Evolutionary conservation across 2,888 invertebrate species (phyloP), one percentile per base, ranked within the genome.

Genomic region (Spodoptera picta): DNA sequence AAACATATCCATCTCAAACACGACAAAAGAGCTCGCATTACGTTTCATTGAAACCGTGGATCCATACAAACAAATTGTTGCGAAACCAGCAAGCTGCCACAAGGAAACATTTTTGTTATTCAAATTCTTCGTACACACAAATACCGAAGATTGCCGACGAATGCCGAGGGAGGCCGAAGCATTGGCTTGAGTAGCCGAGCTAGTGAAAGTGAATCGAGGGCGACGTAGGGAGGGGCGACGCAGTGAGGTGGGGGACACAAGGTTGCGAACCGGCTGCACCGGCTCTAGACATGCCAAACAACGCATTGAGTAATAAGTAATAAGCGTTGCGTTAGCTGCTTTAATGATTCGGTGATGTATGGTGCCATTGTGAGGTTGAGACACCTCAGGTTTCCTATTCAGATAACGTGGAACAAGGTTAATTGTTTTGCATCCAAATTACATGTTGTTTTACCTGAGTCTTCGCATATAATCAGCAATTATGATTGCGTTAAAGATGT

Each of bases 231-330:
- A 67, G 73, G 63, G 70, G 68, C 42, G n/a, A 27, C 77, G 60
- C 50, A 57, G 68, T 64, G 56, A 63, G 60, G 69, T 77, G 73
- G 81, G 84, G 85, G 82, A 79, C 77, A 85, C 93, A 93, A 93
- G 93, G 93, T 91, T 93, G 92, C 90, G 87, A 90, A 90, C 91
- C 87, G 87, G 90, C 90, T 86, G 83, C 87, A 85, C 87, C 82
- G 84, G 86, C 88, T 87, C 83, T 84, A 90, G 86, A 87, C 90
- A 87, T 87, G 90, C 91, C 86, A 89, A 91, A 91, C 90, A 88
- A 87, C 89, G 79, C 79, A 87, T 93, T 92, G 92, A 88, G 93
- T 92, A 93, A 93, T 90, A 88, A 85, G 86, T 87, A 91, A 89
- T 90, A 90, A 90, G 83, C 83, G 83, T 92, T 92, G 92, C 92